Base-by-base conservation (phyloP, 2,797 vertebrate species). In the Gouania willdenowi region DNA sequence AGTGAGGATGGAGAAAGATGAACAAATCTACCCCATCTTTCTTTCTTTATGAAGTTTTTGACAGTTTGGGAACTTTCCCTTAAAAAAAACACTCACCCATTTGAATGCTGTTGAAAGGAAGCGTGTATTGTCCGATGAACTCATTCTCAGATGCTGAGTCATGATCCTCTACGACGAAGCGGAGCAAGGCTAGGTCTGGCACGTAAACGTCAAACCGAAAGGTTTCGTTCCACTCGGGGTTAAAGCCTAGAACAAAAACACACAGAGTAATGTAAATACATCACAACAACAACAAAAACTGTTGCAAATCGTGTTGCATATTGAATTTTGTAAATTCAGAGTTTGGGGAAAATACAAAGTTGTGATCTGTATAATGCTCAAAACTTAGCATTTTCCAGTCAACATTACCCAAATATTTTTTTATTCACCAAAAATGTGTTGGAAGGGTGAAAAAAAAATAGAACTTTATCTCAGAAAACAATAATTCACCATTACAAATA, bases 101-200 rank as follows among this genome's bases (percentile, higher is more conserved):
- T 75, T 94, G 89, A 41, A 98, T 66, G 58, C 92, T 93, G 31
- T 66, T 84, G 77, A 98, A 87, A 4, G 97, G 95, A 36, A 97
- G 67, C 0, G 93, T 92, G 78, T 86, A 94, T 64, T 99, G 97
- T 9, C 90, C 95, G 0, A 99, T 78, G 31, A 98, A 97, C 48
- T 98, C 94, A 0, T 99, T 98, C 22, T 71, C 82, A 2, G 93
- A 91, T 0, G 81, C 71, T 1, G 72, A 33, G 22, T 99, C 95
- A 0, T 95, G 73, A 60, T 99, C 97, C 57, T 98, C 90, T 0
- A 98, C 83, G 28, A 90, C 19, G 17, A 99, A 97, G 25, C 96
- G 91, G 25, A 99, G 81, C 0, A 99, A 27, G 0, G 94, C 91
- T 0, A 98, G 87, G 1, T 92, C 88, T 0, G 97, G 95, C 43